Base-by-base conservation (phyloP, 2,113 vertebrate genomes). In the Trachemys scripta region DNA sequence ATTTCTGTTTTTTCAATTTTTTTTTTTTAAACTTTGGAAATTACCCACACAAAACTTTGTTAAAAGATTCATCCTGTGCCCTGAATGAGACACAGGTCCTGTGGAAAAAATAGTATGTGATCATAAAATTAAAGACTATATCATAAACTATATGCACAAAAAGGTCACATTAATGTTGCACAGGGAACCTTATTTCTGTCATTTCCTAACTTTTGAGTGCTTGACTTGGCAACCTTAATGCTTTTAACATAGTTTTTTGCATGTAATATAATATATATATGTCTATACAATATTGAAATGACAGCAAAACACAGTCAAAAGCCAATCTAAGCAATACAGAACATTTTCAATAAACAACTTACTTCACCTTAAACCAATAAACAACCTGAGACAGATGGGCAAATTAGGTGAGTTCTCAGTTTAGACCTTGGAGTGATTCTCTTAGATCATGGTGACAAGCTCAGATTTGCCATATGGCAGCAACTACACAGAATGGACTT, bases 381-480 rank as follows among this genome's bases (percentile, higher is more conserved):
- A 92, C 1, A 1, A 90, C 87, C 87, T 69, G 88, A 89, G 94
- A 94, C 98, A 98, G 97, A 97, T 98, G 98, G 97, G 84, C 79
- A 94, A 96, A 94, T 97, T 96, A 95, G 93, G 89, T 92, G 95
- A 97, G 82, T 92, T 97, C 86, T 92, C 92, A 81, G 49, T 97
- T 98, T 98, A 98, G 97, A 87, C 80, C 84, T 92, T 97, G 90
- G 96, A 94, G 94, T 94, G 97, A 97, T 97, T 97, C 95, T 87
- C 84, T 89, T 93, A 95, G 95, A 94, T 96, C 62, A 25, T 89
- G 87, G 82, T 91, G 96, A 97, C 97, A 97, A 96, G 95, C 91
- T 96, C 87, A 92, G 97, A 97, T 97, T 93, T 97, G 97, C 98
- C 98, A 98, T 98, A 98, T 98, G 98, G 98, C 96, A 85, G 35